A percentile compares a stretch with the other conserved stretches of the same genome.
phyloP scores from a whole-genome alignment of 2,888 invertebrate species.

The Andrena haemorrhoa region DNA sequence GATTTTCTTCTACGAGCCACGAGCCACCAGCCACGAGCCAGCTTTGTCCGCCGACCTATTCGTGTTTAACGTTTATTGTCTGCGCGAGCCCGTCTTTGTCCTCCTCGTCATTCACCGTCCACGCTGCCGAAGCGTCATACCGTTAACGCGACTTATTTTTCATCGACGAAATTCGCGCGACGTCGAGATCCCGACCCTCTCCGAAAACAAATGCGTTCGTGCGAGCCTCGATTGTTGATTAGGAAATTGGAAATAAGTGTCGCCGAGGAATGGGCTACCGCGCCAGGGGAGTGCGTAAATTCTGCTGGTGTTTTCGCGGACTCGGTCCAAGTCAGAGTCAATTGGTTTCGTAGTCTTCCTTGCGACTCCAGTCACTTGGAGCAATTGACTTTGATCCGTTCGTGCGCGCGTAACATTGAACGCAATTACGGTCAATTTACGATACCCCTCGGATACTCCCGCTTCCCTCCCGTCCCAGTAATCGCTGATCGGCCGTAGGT shows the following conservation, averaged over 20 bases:
- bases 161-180: constrained; percentile 52
- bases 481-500: constrained; percentile 61
- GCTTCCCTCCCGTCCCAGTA: constrained; percentile 46
- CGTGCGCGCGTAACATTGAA: constrained; percentile 83
- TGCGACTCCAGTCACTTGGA: constrained; percentile 75
- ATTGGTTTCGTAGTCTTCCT: constrained; percentile 72
- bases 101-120: constrained; percentile 60
- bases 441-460: constrained; percentile 67
- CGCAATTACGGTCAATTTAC: constrained; percentile 83
- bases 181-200: background rate
- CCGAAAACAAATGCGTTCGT: background rate
- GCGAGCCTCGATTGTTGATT: background rate
- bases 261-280: background rate
- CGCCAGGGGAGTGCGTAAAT: background rate
- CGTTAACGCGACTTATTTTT: constrained; percentile 60
- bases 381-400: constrained; percentile 84
- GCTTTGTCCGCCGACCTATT: constrained; percentile 63
- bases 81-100: constrained; percentile 62
- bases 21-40: constrained; percentile 35
- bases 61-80: constrained; percentile 67
- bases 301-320: background rate
- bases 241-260: background rate
- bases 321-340: constrained; percentile 43
- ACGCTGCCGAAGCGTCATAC: constrained; percentile 22
- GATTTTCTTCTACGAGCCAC: constrained; percentile 62